Evolutionary conservation across 2,797 vertebrate species (phyloP).

Genomic region (Coracias cyanogaster): DNA sequence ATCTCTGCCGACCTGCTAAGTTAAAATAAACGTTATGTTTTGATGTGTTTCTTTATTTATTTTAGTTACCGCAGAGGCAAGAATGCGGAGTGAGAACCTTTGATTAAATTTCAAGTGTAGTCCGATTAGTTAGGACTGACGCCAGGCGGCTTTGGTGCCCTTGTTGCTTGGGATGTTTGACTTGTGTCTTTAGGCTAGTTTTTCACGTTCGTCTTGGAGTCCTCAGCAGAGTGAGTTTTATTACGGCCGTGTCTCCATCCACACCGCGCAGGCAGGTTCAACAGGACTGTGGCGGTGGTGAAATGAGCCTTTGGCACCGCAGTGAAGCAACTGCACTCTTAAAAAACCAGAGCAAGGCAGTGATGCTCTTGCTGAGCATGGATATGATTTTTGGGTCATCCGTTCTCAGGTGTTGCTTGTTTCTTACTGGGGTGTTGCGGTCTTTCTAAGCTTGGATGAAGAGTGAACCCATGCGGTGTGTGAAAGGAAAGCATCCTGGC

Average conservation of each 20-base stretch:
- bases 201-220: neutral
- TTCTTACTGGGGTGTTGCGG: neutral
- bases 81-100: slow-evolving; percentile 2
- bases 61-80: neutral
- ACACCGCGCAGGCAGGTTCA: fast-evolving
- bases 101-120: neutral
- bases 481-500: neutral
- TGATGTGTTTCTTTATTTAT: slow-evolving; percentile 32
- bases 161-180: neutral
- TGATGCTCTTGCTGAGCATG: neutral
- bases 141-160: neutral
- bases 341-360: neutral
- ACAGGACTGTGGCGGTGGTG: neutral
- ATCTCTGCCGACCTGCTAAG: neutral
- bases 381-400: neutral
- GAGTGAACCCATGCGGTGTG: fast-evolving
- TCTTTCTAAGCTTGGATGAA: neutral
- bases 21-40: slow-evolving; percentile 5
- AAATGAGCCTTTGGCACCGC: neutral
- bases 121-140: neutral
- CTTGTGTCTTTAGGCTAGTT: neutral
- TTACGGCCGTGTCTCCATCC: fast-evolving
- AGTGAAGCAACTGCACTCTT: neutral
- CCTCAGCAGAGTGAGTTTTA: neutral
- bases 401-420: neutral